A percentile compares a stretch with the other conserved stretches of the same genome.
Evolutionary conservation across 30 jellyfish, hydroid and myxozoan species (phyloP).

Genomic region (Mastigias papua): DNA sequence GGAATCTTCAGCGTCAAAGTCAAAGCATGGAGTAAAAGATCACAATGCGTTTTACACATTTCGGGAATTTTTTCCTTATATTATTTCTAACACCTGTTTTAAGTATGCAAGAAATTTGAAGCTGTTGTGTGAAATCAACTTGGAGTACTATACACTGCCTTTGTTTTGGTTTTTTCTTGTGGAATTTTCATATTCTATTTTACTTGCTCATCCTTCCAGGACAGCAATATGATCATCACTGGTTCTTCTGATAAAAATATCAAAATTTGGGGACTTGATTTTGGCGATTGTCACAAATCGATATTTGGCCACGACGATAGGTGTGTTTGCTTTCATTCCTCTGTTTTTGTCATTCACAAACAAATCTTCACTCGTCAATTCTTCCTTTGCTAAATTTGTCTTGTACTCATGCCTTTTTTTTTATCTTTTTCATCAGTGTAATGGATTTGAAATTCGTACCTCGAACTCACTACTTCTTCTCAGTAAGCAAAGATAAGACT

Average conservation of each 20-base stretch:
- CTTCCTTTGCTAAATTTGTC: neutral
- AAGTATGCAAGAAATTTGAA: no score
- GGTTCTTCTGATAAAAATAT: constrained; percentile 97
- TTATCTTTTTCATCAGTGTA: constrained; percentile 17
- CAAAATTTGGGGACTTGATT: constrained; percentile 98
- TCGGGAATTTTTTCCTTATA: no score
- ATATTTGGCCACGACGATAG: constrained; percentile 98
- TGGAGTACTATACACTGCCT: no score
- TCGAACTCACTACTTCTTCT: constrained; percentile 96
- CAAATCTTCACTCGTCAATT: neutral
- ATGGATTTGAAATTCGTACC: constrained; percentile 92
- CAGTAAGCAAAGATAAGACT: constrained; percentile 95
- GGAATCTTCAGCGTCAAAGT: no score
- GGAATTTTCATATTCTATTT: neutral
- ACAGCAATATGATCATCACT: constrained; percentile 86
- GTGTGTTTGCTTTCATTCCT: constrained; percentile 21
- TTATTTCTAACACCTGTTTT: no score
- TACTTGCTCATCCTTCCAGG: constrained; percentile 43
- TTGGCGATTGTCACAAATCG: constrained; percentile 99
- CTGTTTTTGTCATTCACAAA: no score
- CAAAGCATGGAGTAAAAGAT: no score
- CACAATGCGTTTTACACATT: no score
- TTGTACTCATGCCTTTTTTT: neutral
- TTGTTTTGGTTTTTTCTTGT: no score
- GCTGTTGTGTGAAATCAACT: no score